phyloP scores from a whole-genome alignment of 2,888 invertebrate genomes.

The Periphyllus acericola region DNA sequence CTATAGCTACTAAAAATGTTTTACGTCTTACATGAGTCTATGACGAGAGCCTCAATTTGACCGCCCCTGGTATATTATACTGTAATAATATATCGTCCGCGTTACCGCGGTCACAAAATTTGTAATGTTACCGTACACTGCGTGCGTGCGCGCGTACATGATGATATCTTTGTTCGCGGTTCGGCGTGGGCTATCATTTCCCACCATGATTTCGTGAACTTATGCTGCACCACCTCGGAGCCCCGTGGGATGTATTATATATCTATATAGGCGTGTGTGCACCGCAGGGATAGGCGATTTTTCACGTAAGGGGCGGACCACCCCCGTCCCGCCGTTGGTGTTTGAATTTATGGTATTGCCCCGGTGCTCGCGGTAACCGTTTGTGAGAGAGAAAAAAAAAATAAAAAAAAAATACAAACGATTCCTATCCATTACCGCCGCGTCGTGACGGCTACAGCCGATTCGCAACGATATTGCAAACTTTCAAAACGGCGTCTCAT shows the following conservation, averaged over 20 bases:
- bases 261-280: too few relatives aligned
- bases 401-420: neutral
- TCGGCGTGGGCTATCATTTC: neutral
- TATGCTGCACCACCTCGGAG: neutral
- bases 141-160: too few relatives aligned
- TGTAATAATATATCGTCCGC: too few relatives aligned
- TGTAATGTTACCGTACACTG: too few relatives aligned
- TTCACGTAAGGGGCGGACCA: neutral
- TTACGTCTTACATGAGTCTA: too few relatives aligned
- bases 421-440: conserved; percentile 16
- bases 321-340: neutral
- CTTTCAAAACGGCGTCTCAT: neutral
- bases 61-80: too few relatives aligned
- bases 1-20: too few relatives aligned
- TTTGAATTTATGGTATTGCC: neutral
- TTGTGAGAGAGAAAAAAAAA: neutral
- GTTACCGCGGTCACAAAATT: too few relatives aligned
- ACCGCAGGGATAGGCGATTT: neutral
- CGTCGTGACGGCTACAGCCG: neutral
- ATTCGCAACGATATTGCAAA: neutral
- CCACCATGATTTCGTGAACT: neutral
- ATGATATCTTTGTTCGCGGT: too few relatives aligned
- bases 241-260: neutral
- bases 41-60: too few relatives aligned
- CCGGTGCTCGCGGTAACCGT: neutral